These are phyloP conservation scores for Dicyrtoma fusca DNA, from an alignment of 2,888 invertebrate genomes.

Conservation along the genomic window DNA sequence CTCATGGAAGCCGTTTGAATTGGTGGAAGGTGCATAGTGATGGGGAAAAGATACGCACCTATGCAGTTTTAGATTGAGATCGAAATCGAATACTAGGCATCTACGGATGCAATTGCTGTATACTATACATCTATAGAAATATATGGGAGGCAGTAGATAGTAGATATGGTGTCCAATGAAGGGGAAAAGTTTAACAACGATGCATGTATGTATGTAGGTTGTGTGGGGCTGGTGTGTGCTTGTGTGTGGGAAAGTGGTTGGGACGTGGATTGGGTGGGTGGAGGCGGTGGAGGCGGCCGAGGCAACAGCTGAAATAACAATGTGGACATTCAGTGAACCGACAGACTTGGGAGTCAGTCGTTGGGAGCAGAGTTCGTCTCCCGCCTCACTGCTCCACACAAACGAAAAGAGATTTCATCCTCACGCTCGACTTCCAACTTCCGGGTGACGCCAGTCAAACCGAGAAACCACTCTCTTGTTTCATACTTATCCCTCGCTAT, in stretches of 20 bases:
- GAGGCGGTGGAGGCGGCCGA: constrained; percentile 15
- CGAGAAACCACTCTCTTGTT: constrained; percentile 30
- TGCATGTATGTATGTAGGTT: background rate
- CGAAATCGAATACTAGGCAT: no score
- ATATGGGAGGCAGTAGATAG: no score
- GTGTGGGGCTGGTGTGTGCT: no score
- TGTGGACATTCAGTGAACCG: constrained; percentile 31
- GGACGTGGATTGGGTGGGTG: background rate
- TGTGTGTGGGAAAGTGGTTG: constrained; percentile 3
- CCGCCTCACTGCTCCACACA: constrained; percentile 17
- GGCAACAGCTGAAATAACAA: constrained; percentile 53
- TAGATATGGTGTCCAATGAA: no score
- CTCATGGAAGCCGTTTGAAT: no score
- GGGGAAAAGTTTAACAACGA: background rate
- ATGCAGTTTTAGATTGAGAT: no score
- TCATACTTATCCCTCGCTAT: constrained; percentile 7
- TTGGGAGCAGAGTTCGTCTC: background rate
- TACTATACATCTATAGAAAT: no score
- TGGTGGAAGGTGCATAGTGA: no score
- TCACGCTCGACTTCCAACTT: constrained; percentile 44
- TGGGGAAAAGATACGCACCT: no score
- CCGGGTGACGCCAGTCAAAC: constrained; percentile 46
- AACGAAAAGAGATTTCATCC: constrained; percentile 36
- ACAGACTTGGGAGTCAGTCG: background rate
- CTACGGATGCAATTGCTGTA: no score